These are phyloP conservation scores for Paraplagusia blochii DNA, from an alignment of 2,113 vertebrate species.

Conservation along the genomic window DNA sequence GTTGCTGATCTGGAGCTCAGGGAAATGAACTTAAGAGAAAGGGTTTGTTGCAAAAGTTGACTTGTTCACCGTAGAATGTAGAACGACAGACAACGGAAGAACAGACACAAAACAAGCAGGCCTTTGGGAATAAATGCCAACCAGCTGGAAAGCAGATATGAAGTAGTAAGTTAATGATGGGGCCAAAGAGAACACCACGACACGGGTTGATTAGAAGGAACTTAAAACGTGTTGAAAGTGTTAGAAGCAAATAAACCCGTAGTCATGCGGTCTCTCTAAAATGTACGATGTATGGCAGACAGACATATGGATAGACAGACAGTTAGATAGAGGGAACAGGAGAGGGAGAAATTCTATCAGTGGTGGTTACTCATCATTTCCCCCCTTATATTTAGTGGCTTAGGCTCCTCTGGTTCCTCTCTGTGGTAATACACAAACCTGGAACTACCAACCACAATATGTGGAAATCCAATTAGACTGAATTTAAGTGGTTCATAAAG, in stretches of 20 bases:
- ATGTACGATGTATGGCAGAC: too few relatives aligned
- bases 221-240: too few relatives aligned
- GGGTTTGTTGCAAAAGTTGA: conserved; percentile 2
- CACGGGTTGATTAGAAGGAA: too few relatives aligned
- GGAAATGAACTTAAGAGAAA: conserved; percentile 7
- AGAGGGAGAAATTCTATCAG: too few relatives aligned
- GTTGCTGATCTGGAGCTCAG: conserved; percentile 1
- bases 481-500: conserved; percentile 82
- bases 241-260: conserved; percentile 11
- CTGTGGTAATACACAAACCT: conserved; percentile 66
- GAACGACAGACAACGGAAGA: conserved; percentile 26
- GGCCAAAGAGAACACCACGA: conserved; percentile 58
- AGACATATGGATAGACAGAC: too few relatives aligned
- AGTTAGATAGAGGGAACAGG: too few relatives aligned
- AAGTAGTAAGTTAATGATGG: conserved; percentile 65
- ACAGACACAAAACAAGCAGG: conserved; percentile 49
- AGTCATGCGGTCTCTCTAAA: not conserved
- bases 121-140: conserved; percentile 58
- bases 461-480: conserved; percentile 81
- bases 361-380: conserved; percentile 43
- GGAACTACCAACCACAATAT: conserved; percentile 69
- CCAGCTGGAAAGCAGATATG: conserved; percentile 67
- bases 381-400: conserved; percentile 51
- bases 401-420: conserved; percentile 60
- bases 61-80: not conserved